phyloP scores from a whole-genome alignment of 2,797 vertebrate genomes.

The Argentina silus region DNA sequence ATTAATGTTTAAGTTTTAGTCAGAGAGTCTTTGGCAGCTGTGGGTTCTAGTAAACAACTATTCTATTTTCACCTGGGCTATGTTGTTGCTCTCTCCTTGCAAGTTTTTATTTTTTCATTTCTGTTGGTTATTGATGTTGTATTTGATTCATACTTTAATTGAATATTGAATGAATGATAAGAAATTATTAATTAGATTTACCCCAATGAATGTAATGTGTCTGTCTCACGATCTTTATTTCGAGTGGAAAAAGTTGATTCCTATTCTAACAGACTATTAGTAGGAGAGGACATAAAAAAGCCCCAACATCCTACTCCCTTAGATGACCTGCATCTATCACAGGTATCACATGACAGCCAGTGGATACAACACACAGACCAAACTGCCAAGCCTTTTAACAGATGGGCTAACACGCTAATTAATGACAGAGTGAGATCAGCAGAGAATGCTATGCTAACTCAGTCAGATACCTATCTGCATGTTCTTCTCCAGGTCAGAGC shows the following conservation, averaged over 20 bases:
- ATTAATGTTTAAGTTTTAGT: no score
- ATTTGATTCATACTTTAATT: no score
- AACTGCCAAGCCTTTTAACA: background rate
- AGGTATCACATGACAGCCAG: background rate
- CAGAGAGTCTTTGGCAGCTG: no score
- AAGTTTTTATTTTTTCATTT: no score
- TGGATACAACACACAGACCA: background rate
- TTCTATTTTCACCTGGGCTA: no score
- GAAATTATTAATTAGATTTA: no score
- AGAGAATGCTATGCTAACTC: conserved; percentile 38
- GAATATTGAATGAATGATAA: no score
- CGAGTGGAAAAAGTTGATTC: background rate
- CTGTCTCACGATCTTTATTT: background rate
- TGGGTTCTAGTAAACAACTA: no score
- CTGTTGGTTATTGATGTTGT: no score
- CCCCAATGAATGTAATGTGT: no score
- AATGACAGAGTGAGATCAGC: conserved; percentile 45
- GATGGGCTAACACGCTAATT: background rate
- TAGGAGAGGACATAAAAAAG: background rate
- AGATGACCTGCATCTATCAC: background rate
- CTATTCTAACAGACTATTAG: background rate
- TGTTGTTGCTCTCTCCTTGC: no score
- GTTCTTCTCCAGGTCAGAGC: conserved; percentile 52
- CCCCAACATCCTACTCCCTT: background rate
- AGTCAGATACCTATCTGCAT: conserved; percentile 54